Conservation (phyloP, 1,140 invertebrate species). For the Scylla paramamosain region DNA sequence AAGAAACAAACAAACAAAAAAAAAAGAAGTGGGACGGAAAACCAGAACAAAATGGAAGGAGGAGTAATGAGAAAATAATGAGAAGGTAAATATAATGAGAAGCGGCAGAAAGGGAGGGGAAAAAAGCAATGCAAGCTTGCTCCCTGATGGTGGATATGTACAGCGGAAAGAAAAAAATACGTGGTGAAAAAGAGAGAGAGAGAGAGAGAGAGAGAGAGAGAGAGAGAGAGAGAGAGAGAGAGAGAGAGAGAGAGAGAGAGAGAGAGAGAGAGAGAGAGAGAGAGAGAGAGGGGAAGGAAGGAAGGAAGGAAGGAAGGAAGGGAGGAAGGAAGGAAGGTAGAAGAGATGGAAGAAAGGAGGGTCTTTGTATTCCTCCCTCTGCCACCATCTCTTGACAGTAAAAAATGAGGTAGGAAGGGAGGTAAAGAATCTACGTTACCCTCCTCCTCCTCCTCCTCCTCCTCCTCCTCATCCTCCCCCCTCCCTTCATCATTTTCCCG, state of each 20-base stretch:
- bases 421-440: neutral
- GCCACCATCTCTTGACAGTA: conserved; percentile 21
- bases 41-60: neutral
- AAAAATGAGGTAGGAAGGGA: neutral
- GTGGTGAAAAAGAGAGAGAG: neutral
- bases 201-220: too few species aligned
- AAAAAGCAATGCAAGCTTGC: neutral
- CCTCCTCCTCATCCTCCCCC: neutral
- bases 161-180: too few species aligned
- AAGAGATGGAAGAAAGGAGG: neutral
- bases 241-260: too few species aligned
- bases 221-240: too few species aligned
- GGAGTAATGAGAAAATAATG: conserved; percentile 5
- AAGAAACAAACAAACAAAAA: neutral
- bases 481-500: neutral
- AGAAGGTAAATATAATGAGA: neutral
- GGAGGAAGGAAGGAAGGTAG: neutral
- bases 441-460: neutral
- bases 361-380: conserved; percentile 21
- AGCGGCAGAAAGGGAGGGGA: neutral
- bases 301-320: neutral
- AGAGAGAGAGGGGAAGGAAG: too few species aligned
- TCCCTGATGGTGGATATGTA: too few species aligned
- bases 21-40: neutral
- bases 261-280: too few species aligned